Evolutionary conservation across 2,113 vertebrate genomes (phyloP), one percentile per base, ranked within the genome.

Genomic region (Microcebus ravelobensis): DNA sequence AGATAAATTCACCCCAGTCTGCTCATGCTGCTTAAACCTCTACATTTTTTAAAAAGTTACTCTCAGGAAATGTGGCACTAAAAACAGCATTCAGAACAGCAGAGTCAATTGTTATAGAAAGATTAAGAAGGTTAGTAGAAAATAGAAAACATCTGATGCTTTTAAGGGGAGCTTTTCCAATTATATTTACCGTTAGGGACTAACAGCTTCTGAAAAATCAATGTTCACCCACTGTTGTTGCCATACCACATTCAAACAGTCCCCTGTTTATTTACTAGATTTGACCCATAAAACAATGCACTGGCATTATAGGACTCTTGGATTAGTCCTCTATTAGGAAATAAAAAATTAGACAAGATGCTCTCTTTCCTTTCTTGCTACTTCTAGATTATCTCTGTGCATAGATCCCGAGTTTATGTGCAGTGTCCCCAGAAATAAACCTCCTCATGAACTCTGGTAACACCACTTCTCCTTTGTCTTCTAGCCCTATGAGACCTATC

Each of bases 1-100:
- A 95, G 90, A 97, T 94, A 92, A 92, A 95, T 93, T 81, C 87
- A 81, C 61, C 68, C 34, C 21, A 77, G 83, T 91, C n/a, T 67
- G 29, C 31, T 96, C 81, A 77, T 52, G 85, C 88, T 90, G 63
- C 25, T 93, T 86, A 97, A 94, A 50, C 87, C 7, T 95, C 83
- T 55, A 10, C 50, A n/a, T 88, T 95, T 88, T 88, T 74, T 87
- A 65, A 20, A 36, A 85, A 61, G 34, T 91, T 83, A 61, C 93
- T 93, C 45, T 83, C 45, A 48, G 42, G 45, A 95, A 95, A 92
- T 77, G 25, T 42, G 92, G 81, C 39, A 87, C 48, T 96, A 74
- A 97, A 92, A 77, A 84, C 18, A 14, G 65, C 34, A 3, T 93
- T 89, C 81, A 94, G 59, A 95, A 87, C 65, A 96, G 50, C 70